phyloP scores from a whole-genome alignment of 2,113 vertebrate genomes.

The Pterophyllum scalare region DNA sequence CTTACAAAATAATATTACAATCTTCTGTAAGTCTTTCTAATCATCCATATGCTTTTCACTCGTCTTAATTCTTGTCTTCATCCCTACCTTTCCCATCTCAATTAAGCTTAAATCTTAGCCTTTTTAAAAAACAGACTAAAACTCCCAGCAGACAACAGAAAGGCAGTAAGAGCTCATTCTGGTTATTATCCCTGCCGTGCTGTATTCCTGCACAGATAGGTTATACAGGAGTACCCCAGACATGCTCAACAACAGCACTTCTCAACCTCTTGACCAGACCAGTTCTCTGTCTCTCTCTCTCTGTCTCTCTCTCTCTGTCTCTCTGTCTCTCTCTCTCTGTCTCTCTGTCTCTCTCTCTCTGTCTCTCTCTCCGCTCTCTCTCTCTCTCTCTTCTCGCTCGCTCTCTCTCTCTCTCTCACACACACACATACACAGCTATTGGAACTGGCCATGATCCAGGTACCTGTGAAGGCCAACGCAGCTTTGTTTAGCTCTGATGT shows the following conservation, averaged over 20 bases:
- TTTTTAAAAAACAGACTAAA: not conserved
- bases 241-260: slow-evolving; percentile 15
- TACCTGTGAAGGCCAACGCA: slow-evolving; percentile 43
- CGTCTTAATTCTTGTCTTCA: not conserved
- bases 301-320: slow-evolving; percentile 19
- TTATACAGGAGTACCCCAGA: slow-evolving; percentile 14
- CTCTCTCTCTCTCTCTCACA: slow-evolving; percentile 21
- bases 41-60: not conserved
- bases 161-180: slow-evolving; percentile 26
- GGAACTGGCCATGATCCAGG: slow-evolving; percentile 45
- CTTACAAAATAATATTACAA: not conserved
- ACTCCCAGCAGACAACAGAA: slow-evolving; percentile 31
- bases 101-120: slow-evolving; percentile 1
- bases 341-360: not conserved
- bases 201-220: not conserved
- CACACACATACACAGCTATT: slow-evolving; percentile 27
- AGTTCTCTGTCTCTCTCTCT: not conserved
- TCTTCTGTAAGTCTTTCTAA: not conserved
- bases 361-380: not conserved
- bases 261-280: slow-evolving; percentile 31
- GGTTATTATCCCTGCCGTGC: not conserved
- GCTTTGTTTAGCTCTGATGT: slow-evolving; percentile 48
- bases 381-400: too few relatives aligned
- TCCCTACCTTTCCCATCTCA: not conserved
- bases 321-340: slow-evolving; percentile 23